Conservation (phyloP, 1,140 invertebrate genomes). For the Tetramorium simillimum region DNA sequence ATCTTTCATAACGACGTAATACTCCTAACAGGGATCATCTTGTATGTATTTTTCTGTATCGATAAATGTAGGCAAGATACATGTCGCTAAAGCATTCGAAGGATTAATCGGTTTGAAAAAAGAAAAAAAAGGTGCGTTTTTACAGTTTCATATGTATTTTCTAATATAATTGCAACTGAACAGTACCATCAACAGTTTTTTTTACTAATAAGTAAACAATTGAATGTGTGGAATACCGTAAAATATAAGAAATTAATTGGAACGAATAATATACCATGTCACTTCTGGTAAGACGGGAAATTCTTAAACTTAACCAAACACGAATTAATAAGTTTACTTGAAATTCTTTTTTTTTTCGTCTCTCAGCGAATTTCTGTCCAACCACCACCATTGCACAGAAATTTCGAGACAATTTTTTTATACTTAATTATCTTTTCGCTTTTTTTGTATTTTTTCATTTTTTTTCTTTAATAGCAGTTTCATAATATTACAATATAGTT, state of each 20-base stretch:
- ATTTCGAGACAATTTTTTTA: conserved; percentile 73
- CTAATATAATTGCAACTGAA: conserved; percentile 81
- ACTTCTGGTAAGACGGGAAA: conserved; percentile 85
- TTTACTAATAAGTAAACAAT: conserved; percentile 76
- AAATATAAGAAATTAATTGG: conserved; percentile 80
- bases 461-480: conserved; percentile 33
- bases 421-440: conserved; percentile 74
- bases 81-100: not conserved
- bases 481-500: not conserved
- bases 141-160: conserved; percentile 76
- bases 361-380: conserved; percentile 79
- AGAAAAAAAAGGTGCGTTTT: conserved; percentile 62
- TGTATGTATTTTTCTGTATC: not conserved
- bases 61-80: not conserved
- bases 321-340: conserved; percentile 81
- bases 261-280: conserved; percentile 80
- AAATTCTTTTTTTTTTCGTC: conserved; percentile 78
- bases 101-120: not conserved
- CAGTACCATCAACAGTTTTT: conserved; percentile 75
- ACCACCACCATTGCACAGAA: conserved; percentile 85
- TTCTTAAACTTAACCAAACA: conserved; percentile 76
- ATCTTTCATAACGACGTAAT: not conserved
- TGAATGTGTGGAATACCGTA: conserved; percentile 65
- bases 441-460: conserved; percentile 76
- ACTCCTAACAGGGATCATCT: not conserved